phyloP scores from a whole-genome alignment of 2,113 vertebrate genomes.

The Festucalex cinctus region DNA sequence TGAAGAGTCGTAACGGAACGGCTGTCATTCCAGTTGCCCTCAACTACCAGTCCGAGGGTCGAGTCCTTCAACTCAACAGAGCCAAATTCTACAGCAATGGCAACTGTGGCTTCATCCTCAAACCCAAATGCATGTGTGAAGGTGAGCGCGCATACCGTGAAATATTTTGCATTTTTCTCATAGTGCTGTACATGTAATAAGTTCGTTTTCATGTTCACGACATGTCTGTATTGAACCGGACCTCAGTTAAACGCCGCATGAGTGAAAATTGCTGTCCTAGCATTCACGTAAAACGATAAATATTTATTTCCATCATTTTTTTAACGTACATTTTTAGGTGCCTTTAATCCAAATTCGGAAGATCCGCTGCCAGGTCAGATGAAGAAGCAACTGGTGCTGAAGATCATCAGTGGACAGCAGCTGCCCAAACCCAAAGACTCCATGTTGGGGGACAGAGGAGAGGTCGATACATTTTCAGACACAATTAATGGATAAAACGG shows the following conservation, averaged over 20 bases:
- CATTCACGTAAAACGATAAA: too few species aligned
- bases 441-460: slow-evolving; percentile 93
- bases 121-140: slow-evolving; percentile 90
- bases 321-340: slow-evolving; percentile 62
- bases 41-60: slow-evolving; percentile 96
- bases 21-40: slow-evolving; percentile 80
- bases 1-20: not conserved
- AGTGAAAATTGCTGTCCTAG: too few species aligned
- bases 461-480: slow-evolving; percentile 70
- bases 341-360: slow-evolving; percentile 89
- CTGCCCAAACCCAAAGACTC: slow-evolving; percentile 96
- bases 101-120: slow-evolving; percentile 93
- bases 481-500: too few species aligned
- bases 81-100: slow-evolving; percentile 95
- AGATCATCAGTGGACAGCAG: slow-evolving; percentile 96
- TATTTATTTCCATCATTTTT: not conserved
- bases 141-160: slow-evolving; percentile 68
- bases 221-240: too few species aligned
- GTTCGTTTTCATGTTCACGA: too few species aligned
- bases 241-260: too few species aligned
- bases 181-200: too few species aligned
- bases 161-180: not conserved
- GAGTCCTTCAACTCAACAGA: slow-evolving; percentile 92
- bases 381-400: slow-evolving; percentile 89
- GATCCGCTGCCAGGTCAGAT: slow-evolving; percentile 83